These are phyloP conservation scores for Halisarca cf. caerulea DNA, from an alignment of 37 sponge, comb jelly and placozoan species.

Conservation along the genomic window DNA sequence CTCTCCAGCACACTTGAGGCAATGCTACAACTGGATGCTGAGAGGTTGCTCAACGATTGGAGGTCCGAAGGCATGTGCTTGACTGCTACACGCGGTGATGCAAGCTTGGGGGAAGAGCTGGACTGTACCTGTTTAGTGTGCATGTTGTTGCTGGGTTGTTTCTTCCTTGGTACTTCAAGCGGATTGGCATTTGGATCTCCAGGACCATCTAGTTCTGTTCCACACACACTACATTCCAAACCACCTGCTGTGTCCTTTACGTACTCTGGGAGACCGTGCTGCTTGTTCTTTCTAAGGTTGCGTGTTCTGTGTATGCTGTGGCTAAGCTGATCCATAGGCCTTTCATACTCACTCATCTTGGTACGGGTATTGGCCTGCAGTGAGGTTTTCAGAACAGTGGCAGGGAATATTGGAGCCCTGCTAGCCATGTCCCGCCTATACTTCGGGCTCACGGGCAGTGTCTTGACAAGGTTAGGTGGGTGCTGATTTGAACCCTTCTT, in stretches of 20 bases:
- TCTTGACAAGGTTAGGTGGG: background rate
- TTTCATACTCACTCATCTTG: background rate
- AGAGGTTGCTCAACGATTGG: constrained; percentile 49
- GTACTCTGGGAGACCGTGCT: background rate
- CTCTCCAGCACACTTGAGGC: constrained; percentile 67
- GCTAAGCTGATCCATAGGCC: background rate
- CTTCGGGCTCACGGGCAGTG: constrained; percentile 1
- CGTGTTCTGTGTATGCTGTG: background rate
- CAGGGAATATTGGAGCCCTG: constrained; percentile 22
- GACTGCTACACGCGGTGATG: background rate
- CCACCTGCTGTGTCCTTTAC: background rate
- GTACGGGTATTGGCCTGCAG: too few relatives aligned
- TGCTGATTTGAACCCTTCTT: background rate
- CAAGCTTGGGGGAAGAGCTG: background rate
- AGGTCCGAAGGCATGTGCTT: background rate
- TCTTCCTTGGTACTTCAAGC: background rate
- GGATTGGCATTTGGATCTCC: background rate
- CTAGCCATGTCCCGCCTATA: constrained; percentile 15
- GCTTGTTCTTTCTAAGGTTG: background rate
- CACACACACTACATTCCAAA: background rate
- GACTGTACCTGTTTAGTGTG: background rate
- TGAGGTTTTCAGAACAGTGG: background rate
- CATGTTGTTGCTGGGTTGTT: background rate
- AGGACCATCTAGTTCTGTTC: background rate
- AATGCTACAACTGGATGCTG: constrained; percentile 66